Base-by-base conservation (phyloP, 2,888 invertebrate genomes). In the Agriopis aurantiaria region DNA sequence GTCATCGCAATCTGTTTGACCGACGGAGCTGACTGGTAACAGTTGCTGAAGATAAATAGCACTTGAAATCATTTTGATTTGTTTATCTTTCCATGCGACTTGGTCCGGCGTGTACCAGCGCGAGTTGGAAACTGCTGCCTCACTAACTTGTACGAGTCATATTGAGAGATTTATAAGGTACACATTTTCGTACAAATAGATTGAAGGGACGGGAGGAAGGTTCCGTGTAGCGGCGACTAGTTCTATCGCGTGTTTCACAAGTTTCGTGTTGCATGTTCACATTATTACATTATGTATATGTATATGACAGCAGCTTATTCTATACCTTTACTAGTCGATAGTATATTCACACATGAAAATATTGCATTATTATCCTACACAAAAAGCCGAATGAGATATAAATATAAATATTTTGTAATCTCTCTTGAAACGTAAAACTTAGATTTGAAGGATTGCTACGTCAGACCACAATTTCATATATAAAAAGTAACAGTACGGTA, bases 141-240 rank as follows among this genome's bases (percentile, higher is more conserved):
- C 33, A 33, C 5, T 58, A 69, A 63, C 62, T 72, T 17, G 43
- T 14, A 3, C 52, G 17, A 23, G 11, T 23, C 52, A 23, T 52
- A 51, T 10, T 11, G 46, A 10, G 8, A 46, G 46, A 46, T 10
- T 4, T 3, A 11, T 46, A 46, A 10, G 14, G 33, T 52, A 63
- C 14, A 69, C 73, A 75, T 76, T 75, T 67, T 65, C 75, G 71
- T 76, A 73, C 73, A 71, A 76, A 72, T 70, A 72, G 73, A 71
- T 73, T 70, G 69, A 71, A 72, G 65, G 63, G 66, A 57, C 40
- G 17, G 11, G 57, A 65, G 45, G 60, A 67, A 67, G 60, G 68
- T 74, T 14, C 14, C 11, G 48, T 48, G 48, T 45, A 10, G 43
- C 17, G 53, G 8, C 33, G 55, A 60, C n/a, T 56, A 55, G 48